These are phyloP conservation scores for Labeo rohita DNA, from an alignment of 2,113 vertebrate species.

Conservation along the genomic window DNA sequence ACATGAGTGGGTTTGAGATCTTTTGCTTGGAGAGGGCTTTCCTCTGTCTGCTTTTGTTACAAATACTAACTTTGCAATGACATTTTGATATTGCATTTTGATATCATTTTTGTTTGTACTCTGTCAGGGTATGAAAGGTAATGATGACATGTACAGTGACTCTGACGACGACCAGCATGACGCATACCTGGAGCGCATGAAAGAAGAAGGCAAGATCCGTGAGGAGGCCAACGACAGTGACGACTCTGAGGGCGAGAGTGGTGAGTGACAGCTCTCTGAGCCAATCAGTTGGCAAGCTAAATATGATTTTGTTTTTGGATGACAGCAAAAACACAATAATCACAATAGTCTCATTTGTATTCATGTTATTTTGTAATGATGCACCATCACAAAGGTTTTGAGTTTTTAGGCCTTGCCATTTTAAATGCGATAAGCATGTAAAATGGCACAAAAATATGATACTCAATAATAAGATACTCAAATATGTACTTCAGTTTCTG, in stretches of 20 bases:
- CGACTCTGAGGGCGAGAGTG: slow-evolving; percentile 88
- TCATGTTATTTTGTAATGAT: not conserved
- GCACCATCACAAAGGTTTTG: not conserved
- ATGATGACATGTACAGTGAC: slow-evolving; percentile 89
- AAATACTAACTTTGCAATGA: slow-evolving; percentile 20
- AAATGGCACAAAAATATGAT: too few relatives aligned
- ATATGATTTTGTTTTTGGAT: not conserved
- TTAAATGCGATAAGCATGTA: not conserved
- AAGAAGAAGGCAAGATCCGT: slow-evolving; percentile 96
- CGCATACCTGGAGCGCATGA: slow-evolving; percentile 97
- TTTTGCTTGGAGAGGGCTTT: not conserved
- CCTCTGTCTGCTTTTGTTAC: not conserved
- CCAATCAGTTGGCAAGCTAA: not conserved
- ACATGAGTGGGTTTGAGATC: not conserved
- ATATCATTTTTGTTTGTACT: not conserved
- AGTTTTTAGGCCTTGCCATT: not conserved
- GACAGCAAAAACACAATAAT: not conserved
- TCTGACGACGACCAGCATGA: slow-evolving; percentile 96
- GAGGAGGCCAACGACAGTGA: slow-evolving; percentile 94
- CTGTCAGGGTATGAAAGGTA: slow-evolving; percentile 88
- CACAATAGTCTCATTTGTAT: too few relatives aligned
- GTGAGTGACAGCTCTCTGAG: slow-evolving; percentile 69
- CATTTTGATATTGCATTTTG: not conserved
- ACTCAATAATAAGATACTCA: too few relatives aligned
- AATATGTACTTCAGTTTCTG: not conserved